Evolutionary conservation across 2,888 invertebrate genomes (phyloP).

Genomic region (Dryomyza anilis): DNA sequence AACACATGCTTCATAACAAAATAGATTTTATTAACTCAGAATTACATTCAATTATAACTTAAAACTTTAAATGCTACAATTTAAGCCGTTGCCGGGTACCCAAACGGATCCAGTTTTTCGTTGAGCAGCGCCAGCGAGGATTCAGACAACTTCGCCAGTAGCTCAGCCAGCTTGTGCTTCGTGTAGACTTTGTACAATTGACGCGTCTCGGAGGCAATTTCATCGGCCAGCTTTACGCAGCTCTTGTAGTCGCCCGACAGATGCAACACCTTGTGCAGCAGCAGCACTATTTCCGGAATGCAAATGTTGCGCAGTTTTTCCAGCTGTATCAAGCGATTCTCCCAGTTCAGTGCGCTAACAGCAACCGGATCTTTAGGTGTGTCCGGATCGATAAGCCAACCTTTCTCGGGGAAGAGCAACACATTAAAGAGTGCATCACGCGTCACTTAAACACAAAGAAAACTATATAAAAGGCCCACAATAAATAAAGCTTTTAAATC

Average conservation of each 20-base stretch:
- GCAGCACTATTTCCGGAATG: conserved; percentile 80
- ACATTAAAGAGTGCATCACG: conserved; percentile 84
- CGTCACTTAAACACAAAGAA: conserved; percentile 65
- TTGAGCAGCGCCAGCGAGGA: conserved; percentile 78
- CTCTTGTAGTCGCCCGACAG: conserved; percentile 77
- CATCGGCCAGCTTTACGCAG: conserved; percentile 78
- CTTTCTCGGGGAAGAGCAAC: conserved; percentile 84
- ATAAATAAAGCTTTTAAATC: not conserved
- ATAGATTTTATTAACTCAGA: not conserved
- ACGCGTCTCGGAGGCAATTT: conserved; percentile 79
- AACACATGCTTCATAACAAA: conserved; percentile 11
- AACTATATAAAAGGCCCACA: not conserved
- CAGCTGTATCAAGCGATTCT: conserved; percentile 67
- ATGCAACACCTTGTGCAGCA: conserved; percentile 80
- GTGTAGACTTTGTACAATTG: conserved; percentile 81
- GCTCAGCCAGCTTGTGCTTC: conserved; percentile 76
- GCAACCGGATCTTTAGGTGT: conserved; percentile 62
- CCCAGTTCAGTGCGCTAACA: conserved; percentile 64
- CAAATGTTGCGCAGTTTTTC: conserved; percentile 78
- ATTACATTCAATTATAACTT: too few species aligned
- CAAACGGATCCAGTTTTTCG: conserved; percentile 82
- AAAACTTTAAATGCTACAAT: not conserved
- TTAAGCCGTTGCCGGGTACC: conserved; percentile 65
- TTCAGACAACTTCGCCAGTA: conserved; percentile 78
- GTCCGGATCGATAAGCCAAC: conserved; percentile 82